phyloP scores from a whole-genome alignment of 2,113 vertebrate species.

The Stegostoma tigrinum region DNA sequence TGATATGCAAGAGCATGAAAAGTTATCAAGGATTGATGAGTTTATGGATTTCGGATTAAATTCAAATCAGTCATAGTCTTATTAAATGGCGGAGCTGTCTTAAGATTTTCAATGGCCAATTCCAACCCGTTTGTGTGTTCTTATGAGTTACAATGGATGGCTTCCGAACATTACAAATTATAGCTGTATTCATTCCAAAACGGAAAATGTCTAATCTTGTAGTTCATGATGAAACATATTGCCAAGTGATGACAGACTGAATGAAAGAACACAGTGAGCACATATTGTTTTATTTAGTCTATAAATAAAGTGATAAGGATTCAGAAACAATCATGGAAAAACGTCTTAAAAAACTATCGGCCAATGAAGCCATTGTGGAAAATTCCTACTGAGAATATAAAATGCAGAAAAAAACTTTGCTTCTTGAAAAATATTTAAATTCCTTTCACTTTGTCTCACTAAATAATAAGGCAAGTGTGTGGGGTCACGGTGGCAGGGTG shows the following conservation, averaged over 20 bases:
- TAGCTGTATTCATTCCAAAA: neutral
- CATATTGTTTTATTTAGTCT: neutral
- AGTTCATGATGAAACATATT: neutral
- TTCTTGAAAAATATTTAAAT: neutral
- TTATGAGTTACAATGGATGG: neutral
- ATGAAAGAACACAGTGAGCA: slow-evolving; percentile 23
- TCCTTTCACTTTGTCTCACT: neutral
- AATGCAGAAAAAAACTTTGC: neutral
- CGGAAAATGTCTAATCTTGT: neutral
- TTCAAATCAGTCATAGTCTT: too few relatives aligned
- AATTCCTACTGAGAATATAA: neutral
- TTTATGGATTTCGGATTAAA: too few relatives aligned
- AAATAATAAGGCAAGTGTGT: neutral
- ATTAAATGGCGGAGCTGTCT: too few relatives aligned
- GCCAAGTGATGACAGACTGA: neutral
- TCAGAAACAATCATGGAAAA: neutral
- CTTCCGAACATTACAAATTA: neutral
- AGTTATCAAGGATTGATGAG: too few relatives aligned
- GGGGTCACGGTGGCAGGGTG: too few relatives aligned
- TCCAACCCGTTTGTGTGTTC: neutral
- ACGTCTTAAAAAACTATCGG: neutral
- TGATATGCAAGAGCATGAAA: too few relatives aligned
- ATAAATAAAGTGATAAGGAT: slow-evolving; percentile 24
- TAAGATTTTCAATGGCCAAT: too few relatives aligned
- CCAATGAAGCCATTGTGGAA: neutral